A percentile compares a stretch with the other conserved stretches of the same genome.
These are phyloP conservation scores for Drosophila ustulata DNA, from an alignment of 2,888 invertebrate genomes.

Conservation along the genomic window DNA sequence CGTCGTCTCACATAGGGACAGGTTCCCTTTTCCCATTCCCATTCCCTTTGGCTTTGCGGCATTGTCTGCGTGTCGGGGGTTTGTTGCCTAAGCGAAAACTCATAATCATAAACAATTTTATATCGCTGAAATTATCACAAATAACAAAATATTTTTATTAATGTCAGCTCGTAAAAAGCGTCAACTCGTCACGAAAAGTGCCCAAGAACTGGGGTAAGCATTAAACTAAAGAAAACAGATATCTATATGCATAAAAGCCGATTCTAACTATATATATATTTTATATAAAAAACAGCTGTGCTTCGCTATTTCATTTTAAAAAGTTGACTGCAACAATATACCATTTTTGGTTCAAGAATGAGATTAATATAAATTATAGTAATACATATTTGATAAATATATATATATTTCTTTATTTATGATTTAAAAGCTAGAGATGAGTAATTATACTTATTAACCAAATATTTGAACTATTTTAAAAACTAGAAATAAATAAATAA, in stretches of 20 bases:
- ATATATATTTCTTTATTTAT: too few species aligned
- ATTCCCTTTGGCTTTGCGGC: neutral
- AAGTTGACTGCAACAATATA: too few species aligned
- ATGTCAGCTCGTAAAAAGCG: conserved; percentile 46
- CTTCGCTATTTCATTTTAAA: too few species aligned
- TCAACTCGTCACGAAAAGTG: conserved; percentile 35
- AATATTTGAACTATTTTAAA: too few species aligned
- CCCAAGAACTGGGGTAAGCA: conserved; percentile 7
- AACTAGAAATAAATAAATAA: too few species aligned
- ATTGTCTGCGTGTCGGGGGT: conserved; percentile 15
- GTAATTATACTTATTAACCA: too few species aligned
- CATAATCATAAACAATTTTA: conserved; percentile 68
- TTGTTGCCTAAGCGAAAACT: conserved; percentile 56
- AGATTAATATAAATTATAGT: too few species aligned
- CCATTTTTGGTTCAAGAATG: too few species aligned
- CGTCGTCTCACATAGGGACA: conserved; percentile 24
- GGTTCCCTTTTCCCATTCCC: conserved; percentile 31
- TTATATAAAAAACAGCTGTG: neutral
- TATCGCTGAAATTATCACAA: conserved; percentile 65
- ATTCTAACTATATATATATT: neutral
- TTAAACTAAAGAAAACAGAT: neutral
- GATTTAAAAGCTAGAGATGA: too few species aligned
- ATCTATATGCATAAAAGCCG: neutral
- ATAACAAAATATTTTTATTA: conserved; percentile 65
- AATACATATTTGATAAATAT: too few species aligned